phyloP scores from a whole-genome alignment of 2,113 vertebrate genomes.

The Brachyhypopomus gauderio region DNA sequence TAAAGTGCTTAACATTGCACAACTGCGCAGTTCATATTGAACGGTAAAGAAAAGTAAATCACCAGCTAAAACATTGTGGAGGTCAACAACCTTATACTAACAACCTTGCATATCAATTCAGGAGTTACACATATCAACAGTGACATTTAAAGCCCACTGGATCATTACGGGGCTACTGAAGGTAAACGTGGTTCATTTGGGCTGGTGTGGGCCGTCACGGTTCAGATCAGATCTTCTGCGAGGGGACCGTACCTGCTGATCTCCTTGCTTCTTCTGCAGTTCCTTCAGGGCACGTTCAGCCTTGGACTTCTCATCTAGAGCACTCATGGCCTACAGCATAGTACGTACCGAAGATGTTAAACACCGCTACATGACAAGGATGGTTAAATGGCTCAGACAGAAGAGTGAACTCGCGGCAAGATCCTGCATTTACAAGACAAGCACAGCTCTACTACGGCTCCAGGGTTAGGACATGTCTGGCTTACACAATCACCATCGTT shows the following conservation, averaged over 20 bases:
- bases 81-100: background rate
- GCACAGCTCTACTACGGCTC: no score
- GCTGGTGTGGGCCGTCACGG: background rate
- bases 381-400: no score
- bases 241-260: slow-evolving; percentile 77
- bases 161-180: background rate
- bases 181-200: background rate
- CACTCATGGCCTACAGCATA: slow-evolving; percentile 80
- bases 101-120: background rate
- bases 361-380: slow-evolving; percentile 12
- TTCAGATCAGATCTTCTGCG: background rate
- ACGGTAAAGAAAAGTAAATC: slow-evolving; percentile 46
- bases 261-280: slow-evolving; percentile 80
- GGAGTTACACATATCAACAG: no score
- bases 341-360: background rate
- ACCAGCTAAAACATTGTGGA: background rate
- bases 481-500: background rate
- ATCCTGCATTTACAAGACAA: no score
- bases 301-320: slow-evolving; percentile 85
- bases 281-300: slow-evolving; percentile 83
- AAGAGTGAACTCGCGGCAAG: no score
- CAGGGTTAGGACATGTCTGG: background rate
- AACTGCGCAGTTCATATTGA: slow-evolving; percentile 3
- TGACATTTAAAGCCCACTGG: no score
- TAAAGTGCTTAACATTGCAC: background rate